Evolutionary conservation across 1,140 invertebrate species (phyloP), one percentile per base, ranked within the genome.

Genomic region (Temnothorax curvispinosus): DNA sequence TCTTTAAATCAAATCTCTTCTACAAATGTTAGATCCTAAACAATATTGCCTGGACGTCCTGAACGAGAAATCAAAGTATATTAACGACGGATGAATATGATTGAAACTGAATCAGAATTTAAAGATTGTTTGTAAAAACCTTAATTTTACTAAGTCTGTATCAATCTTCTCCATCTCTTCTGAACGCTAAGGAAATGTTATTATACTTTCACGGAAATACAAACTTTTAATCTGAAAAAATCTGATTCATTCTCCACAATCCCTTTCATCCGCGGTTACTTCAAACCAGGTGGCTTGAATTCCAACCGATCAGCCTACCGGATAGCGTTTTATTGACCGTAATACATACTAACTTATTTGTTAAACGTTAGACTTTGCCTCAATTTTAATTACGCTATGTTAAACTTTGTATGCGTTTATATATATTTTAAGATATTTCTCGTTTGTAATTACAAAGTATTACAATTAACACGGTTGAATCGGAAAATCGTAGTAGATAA

Each of bases 31-130:
- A 75, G 13, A 75, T 50, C 1, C 3, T 47, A 50, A 74, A 50
- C 4, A 27, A 27, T 74, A 60, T 74, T 47, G 13, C 18, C 9
- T 81, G 80, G 54, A 84, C 69, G 69, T 75, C 54, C n/a, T 84
- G 67, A 84, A 75, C 32, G 69, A 75, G 80, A 62, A 84, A 84
- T 81, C 15, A 32, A 80, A 52, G 35, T 56, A 41, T 74, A n/a
- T 44, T 35, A 82, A 72, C n/a, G 27, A 18, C 11, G 69, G 32
- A 47, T 60, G 54, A 84, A 60, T 75, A 18, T 9, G 54, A 74
- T 60, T 62, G 32, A 15, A 75, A 2, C 15, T 60, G 80, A 62
- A 75, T 84, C n/a, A 47, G 54, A 84, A 18, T 75, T 47, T 74
- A 60, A 71, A 27, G 15, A 67, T 72, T 9, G 13, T 60, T 47